Evolutionary conservation across 2,113 vertebrate genomes (phyloP), one percentile per base, ranked within the genome.

Genomic region (Paradoxurus hermaphroditus): DNA sequence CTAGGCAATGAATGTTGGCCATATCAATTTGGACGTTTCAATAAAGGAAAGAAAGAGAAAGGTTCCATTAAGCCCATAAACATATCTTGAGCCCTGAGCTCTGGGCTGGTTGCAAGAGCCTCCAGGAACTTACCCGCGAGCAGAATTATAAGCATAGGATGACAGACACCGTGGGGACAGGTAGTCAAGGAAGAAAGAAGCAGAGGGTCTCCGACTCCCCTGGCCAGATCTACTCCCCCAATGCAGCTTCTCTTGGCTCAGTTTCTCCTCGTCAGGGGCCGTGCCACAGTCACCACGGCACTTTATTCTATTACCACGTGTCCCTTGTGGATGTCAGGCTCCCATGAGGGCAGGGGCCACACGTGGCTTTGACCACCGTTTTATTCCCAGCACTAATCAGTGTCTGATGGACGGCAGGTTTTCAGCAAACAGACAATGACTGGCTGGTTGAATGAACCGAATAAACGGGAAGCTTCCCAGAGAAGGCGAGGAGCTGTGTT

Each of bases 211-310:
- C 21, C 0, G 27, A 39, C 15, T 23, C 31, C 25, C 2, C 9
- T 0, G 13, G 27, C 4, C 31, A 12, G 44, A 16, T 14, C 36
- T 36, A 6, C 23, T 29, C 5, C 8, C 4, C 3, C 0, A 0
- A 2, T 1, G 0, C 0, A 4, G 29, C 7, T 21, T 36, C 0
- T 31, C 46, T 1, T 44, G 18, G n/a, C 44, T 3, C 1, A 1
- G 2, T 9, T 27, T 10, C 51, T 46, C 39, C 16, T 53, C 23
- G 1, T 25, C 2, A 4, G 29, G 44, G 46, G 16, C n/a, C 6
- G 6, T 3, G 7, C 53, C 7, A 7, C 7, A 6, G 15, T 7
- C 0, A 0, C 23, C 12, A 0, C 0, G 1, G 4, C 1, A 25
- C 81, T 31, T 72, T 1, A 31, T 23, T 70, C 15, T 25, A 39